Conservation (phyloP, 2,888 invertebrate genomes). For the Nephrotoma guestfalica region DNA sequence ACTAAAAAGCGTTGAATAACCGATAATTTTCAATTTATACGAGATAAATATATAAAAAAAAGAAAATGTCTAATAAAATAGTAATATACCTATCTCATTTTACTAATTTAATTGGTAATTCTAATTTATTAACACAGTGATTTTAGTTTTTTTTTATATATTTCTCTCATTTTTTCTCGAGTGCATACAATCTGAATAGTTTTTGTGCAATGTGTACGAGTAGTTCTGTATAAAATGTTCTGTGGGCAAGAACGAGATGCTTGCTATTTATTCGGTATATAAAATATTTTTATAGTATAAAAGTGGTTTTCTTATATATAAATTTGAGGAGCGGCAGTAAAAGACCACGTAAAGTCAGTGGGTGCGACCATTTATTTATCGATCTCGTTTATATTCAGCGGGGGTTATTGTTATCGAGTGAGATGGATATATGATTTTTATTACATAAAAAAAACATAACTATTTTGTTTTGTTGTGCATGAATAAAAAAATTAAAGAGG, state of each 20-base stretch:
- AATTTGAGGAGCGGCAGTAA: constrained; percentile 5
- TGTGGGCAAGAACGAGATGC: background rate
- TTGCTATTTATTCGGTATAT: background rate
- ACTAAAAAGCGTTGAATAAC: constrained; percentile 4
- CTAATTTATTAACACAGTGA: background rate
- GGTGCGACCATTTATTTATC: constrained; percentile 11
- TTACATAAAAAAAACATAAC: background rate
- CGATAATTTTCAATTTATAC: background rate
- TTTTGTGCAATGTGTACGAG: background rate
- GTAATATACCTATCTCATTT: background rate
- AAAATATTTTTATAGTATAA: background rate
- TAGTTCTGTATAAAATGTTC: background rate
- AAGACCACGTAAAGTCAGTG: constrained; percentile 11
- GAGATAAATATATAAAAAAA: background rate
- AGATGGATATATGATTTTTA: background rate
- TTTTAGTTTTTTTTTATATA: background rate
- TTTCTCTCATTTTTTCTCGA: background rate
- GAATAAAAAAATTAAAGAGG: constrained; percentile 8
- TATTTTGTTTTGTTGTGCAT: background rate
- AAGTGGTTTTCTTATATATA: background rate
- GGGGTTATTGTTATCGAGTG: background rate
- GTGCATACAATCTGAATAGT: background rate
- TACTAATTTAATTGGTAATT: background rate
- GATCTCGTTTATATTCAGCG: background rate
- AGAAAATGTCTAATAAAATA: too few relatives aligned